Percentiles rank a stretch among this genome's conserved stretches.
phyloP scores from a whole-genome alignment of 2,113 vertebrate genomes.

The Forbesichthys papilliferus region DNA sequence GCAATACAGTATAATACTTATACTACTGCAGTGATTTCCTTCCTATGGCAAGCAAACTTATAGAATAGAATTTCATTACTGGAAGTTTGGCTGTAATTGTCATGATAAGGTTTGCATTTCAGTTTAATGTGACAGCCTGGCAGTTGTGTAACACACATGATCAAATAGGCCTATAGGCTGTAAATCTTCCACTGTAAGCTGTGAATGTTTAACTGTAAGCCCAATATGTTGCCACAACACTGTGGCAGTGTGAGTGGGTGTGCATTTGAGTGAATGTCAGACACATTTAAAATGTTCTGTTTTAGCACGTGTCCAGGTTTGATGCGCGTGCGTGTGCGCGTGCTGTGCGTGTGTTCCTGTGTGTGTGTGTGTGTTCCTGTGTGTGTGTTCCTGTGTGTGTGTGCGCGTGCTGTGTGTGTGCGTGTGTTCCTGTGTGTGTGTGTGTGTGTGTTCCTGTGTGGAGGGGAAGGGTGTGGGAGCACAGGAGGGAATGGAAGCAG shows the following conservation, averaged over 20 bases:
- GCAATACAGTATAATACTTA: too few relatives aligned
- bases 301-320: conserved; percentile 22
- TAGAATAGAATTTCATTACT: neutral
- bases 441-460: conserved; percentile 21
- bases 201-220: conserved; percentile 49
- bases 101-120: neutral
- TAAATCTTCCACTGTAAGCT: conserved; percentile 30
- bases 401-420: conserved; percentile 3
- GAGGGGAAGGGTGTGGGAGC: conserved; percentile 7
- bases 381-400: conserved; percentile 20
- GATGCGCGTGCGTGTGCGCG: conserved; percentile 19
- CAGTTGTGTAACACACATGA: neutral
- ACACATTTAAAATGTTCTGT: neutral
- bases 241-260: conserved; percentile 42
- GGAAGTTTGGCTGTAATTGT: conserved; percentile 21
- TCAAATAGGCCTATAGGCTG: conserved; percentile 25
- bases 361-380: conserved; percentile 4
- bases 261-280: conserved; percentile 20
- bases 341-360: neutral
- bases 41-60: too few relatives aligned
- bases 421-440: neutral
- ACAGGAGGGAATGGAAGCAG: conserved; percentile 55
- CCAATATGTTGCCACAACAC: conserved; percentile 52
- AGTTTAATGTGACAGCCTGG: conserved; percentile 26
- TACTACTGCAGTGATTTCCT: too few relatives aligned